Percentiles rank a stretch among this genome's conserved stretches.
phyloP scores from a whole-genome alignment of 2,888 invertebrate genomes.

The Mythimna vitellina region DNA sequence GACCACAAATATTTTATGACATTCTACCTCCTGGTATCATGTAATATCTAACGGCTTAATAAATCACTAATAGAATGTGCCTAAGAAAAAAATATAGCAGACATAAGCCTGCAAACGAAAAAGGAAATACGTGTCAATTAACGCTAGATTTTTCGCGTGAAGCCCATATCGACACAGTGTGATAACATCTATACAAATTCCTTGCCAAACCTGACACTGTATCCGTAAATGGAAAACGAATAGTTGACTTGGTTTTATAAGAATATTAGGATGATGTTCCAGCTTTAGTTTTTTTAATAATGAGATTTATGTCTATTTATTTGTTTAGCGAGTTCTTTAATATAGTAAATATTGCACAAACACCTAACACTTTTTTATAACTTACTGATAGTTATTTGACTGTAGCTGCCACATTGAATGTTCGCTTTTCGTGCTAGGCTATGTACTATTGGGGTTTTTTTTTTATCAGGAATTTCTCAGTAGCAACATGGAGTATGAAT shows the following conservation, averaged over 20 bases:
- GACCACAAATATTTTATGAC: slow-evolving; percentile 61
- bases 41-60: slow-evolving; percentile 66
- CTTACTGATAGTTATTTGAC: neutral
- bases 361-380: neutral
- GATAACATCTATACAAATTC: slow-evolving; percentile 67
- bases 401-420: too few relatives aligned
- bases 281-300: slow-evolving; percentile 14
- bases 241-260: slow-evolving; percentile 58
- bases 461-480: too few relatives aligned
- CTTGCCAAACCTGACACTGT: slow-evolving; percentile 59
- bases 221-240: slow-evolving; percentile 61
- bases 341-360: neutral
- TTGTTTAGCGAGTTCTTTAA: neutral
- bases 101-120: slow-evolving; percentile 26
- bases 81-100: slow-evolving; percentile 45
- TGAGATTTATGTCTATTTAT: neutral
- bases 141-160: slow-evolving; percentile 60
- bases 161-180: slow-evolving; percentile 64
- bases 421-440: too few relatives aligned
- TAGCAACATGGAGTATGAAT: too few relatives aligned
- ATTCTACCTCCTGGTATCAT: slow-evolving; percentile 62
- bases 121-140: slow-evolving; percentile 67
- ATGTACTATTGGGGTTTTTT: too few relatives aligned
- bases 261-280: slow-evolving; percentile 44
- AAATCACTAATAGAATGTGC: slow-evolving; percentile 54